Evolutionary conservation across 53 echinoderm and acorn worm genomes (phyloP).

Genomic region (Mesocentrotus franciscanus): DNA sequence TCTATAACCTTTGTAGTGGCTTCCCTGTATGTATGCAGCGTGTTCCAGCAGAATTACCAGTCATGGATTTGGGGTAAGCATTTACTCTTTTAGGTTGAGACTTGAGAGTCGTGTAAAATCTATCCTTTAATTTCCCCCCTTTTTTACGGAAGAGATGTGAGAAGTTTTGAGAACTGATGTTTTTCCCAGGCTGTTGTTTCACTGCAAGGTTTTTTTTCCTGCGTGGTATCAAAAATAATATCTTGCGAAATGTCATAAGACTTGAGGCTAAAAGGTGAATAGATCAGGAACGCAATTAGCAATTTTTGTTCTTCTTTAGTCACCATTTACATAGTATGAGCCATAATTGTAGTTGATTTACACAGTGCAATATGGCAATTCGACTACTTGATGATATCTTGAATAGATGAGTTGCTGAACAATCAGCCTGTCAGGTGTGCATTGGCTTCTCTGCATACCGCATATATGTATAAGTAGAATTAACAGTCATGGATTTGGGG

Average conservation of each 20-base stretch:
- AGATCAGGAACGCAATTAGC: background rate
- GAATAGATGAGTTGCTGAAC: too few relatives aligned
- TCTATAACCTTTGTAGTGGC: background rate
- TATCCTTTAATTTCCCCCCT: background rate
- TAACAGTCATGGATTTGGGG: too few relatives aligned
- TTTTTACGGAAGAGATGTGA: background rate
- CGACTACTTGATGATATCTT: background rate
- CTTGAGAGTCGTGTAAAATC: background rate
- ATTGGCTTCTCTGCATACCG: too few relatives aligned
- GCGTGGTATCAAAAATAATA: background rate
- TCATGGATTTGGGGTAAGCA: constrained; percentile 60
- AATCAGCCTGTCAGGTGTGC: too few relatives aligned
- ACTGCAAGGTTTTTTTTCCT: background rate
- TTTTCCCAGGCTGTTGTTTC: background rate
- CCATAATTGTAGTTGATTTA: too few relatives aligned
- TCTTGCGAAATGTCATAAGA: background rate
- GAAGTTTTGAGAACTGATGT: background rate
- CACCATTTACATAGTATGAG: too few relatives aligned
- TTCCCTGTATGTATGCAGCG: constrained; percentile 44
- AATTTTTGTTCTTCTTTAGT: too few relatives aligned
- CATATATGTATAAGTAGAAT: too few relatives aligned
- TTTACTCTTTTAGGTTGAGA: background rate
- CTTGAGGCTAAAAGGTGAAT: background rate
- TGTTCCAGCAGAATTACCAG: constrained; percentile 54
- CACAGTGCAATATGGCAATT: too few relatives aligned